Percentiles rank a stretch among this genome's conserved stretches.
Conservation (phyloP, 2,113 vertebrate species). For the Tragelaphus imberbis region DNA sequence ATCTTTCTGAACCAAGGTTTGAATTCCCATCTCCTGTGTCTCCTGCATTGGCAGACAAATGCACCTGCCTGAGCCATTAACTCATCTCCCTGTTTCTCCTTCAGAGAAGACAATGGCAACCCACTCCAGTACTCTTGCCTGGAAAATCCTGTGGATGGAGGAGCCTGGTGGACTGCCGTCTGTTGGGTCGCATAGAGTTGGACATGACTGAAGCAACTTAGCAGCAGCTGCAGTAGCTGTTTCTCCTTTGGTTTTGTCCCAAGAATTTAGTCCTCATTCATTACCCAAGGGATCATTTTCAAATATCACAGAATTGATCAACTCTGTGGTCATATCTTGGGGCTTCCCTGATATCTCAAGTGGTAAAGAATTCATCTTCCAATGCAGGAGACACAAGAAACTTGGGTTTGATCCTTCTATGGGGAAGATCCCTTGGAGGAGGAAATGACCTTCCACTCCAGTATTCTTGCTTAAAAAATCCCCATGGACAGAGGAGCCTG, state of each 20-base stretch:
- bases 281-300: neutral
- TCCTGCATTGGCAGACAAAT: neutral
- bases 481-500: neutral
- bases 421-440: neutral
- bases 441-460: neutral
- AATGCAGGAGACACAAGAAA: neutral
- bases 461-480: neutral
- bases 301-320: neutral
- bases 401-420: neutral
- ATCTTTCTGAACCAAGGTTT: neutral
- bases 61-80: neutral
- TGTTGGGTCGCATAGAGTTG: accelerated
- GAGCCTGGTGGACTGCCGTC: no score
- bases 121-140: no score
- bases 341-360: neutral
- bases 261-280: neutral
- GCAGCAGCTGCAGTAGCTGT: no score
- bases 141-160: accelerated
- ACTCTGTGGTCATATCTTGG: neutral
- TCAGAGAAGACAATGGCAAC: neutral
- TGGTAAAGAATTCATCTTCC: neutral
- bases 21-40: neutral
- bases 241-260: neutral
- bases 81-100: neutral
- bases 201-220: accelerated